Base-by-base conservation (phyloP, 2,888 invertebrate genomes). In the Pristionchus entomophagus region DNA sequence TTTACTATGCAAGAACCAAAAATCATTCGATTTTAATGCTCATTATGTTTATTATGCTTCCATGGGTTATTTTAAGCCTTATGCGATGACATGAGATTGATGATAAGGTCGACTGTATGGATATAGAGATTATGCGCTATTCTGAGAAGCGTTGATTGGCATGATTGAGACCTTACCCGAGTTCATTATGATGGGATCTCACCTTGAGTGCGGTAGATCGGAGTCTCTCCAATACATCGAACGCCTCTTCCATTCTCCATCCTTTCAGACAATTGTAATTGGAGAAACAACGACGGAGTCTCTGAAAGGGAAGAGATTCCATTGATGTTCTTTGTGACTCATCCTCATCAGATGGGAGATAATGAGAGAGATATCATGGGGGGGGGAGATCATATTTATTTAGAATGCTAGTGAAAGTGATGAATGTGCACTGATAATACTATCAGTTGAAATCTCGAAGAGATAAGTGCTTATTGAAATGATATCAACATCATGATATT, bases 241-340 rank as follows among this genome's bases (percentile, higher is more conserved):
- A 82, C 35, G 56, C 56, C 17, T 59, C 56, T 14, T 59, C 82
- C 14, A 38, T 59, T 32, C 32, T 84, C 83, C 83, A 84, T 49
- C 38, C 32, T 32, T 59, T 65, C 8, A 84, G 83, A 65, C 83
- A 84, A 65, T 84, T 84, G 83, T 65, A 84, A 5, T 41, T 62
- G 32, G 32, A 35, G 45, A 62, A 32, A n/a, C 83, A 84, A 19
- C 65, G 83, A 45, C 65, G 65, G 38, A 84, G 65, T 38, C 83
- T 51, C 83, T 84, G 83, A 10, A 84, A 84, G 26, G 65, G 26
- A 59, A 17, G 19, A n/a, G 56, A 17, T 35, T 19, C 17, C 65
- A 19, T 65, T 22, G 26, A 26, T 59, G 38, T 45, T 45, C 45
- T 14, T 14, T 45, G 19, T 65, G 65, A 65, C 19, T 65, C 35